These are phyloP conservation scores for mouse (Mus musculus) DNA, from an alignment of 2,113 vertebrate species.

Conservation along the genomic window DNA sequence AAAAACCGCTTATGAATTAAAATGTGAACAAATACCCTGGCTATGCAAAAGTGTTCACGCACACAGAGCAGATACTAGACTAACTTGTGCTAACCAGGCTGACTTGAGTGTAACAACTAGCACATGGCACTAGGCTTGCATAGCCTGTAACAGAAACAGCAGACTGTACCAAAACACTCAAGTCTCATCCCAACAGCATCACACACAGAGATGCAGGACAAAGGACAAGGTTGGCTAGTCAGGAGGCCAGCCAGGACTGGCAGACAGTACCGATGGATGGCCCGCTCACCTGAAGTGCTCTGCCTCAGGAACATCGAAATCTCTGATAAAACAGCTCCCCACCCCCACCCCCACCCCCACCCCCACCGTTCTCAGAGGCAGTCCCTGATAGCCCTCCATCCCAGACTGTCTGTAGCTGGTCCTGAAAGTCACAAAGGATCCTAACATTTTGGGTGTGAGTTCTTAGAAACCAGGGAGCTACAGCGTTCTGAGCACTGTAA, in stretches of 20 bases:
- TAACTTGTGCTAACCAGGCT: not conserved
- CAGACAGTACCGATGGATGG: not conserved
- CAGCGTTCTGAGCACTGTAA: not conserved
- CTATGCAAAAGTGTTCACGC: not conserved
- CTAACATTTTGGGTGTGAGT: not conserved
- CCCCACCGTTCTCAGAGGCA: not conserved
- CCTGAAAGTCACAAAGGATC: conserved; percentile 1
- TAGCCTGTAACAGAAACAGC: not conserved
- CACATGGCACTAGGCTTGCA: not conserved
- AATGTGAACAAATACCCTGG: not conserved
- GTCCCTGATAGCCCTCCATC: not conserved
- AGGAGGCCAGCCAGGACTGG: not conserved
- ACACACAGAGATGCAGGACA: not conserved
- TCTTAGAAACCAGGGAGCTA: not conserved
- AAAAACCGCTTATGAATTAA: conserved; percentile 8
- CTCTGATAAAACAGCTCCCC: not conserved
- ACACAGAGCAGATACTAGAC: not conserved
- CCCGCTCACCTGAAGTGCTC: not conserved
- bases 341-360: no score
- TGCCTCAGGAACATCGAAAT: not conserved
- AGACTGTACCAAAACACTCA: not conserved
- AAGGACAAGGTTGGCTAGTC: not conserved
- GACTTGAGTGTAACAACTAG: not conserved
- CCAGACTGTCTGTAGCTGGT: not conserved
- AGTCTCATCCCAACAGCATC: conserved; percentile 5